Base-by-base conservation (phyloP, 2,888 invertebrate species). In the Ichneumoninae sp. region DNA sequence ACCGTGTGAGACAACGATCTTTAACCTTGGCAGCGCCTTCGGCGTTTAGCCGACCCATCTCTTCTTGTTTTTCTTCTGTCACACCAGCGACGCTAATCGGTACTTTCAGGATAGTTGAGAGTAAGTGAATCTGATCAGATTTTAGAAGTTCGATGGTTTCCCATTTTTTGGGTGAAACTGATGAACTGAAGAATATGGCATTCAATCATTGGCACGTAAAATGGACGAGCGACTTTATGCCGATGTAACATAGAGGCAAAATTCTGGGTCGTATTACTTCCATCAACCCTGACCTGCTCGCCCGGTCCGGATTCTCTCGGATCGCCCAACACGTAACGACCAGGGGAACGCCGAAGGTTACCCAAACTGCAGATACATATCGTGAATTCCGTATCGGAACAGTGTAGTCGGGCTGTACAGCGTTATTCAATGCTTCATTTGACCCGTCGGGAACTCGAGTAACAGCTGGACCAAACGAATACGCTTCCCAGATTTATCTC, bases 391-490 rank as follows among this genome's bases (percentile, higher is more conserved):
- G 74, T 40, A 44, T 47, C 30, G 30, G 36, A 8, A 63, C 13
- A 30, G 44, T 33, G 63, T 13, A 26, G 13, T 4, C 57, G 22
- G 33, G 33, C 13, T 63, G n/a, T 6, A 7, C 16, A 6, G 70
- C 52, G 52, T 47, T 70, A 65, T 75, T 22, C 30, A 52, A 52
- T 65, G 47, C 50, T 40, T 3, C 26, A 36, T 66, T 54, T 7
- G 65, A 76, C 52, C 76, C 19, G 52, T 50, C 66, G 33, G 40
- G 65, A 76, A 66, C 66, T 76, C 66, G 40, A 65, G 76, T 76
- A 66, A 54, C 76, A 63, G 70, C 69, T 36, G 63, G 26, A 47
- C 26, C 36, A 26, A 70, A 63, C 70, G 78, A 70, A 63, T 76
- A 66, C 66, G 52, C 30, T 52, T 13, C 8, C 66, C n/a, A 66